Evolutionary conservation across 2,888 invertebrate genomes (phyloP), one percentile per base, ranked within the genome.

Genomic region (Dasysyrphus tricinctus): DNA sequence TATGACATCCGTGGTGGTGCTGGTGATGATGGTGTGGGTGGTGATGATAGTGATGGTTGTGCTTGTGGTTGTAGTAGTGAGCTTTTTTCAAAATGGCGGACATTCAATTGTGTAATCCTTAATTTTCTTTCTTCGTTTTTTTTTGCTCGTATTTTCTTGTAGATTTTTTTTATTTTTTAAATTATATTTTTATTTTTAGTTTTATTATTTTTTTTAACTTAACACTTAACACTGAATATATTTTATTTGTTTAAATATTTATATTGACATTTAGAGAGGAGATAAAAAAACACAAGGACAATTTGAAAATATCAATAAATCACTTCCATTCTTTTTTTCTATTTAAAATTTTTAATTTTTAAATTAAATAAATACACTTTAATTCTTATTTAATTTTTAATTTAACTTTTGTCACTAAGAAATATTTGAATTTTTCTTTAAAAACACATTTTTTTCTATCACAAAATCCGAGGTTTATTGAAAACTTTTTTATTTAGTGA

Each of bases 81-180:
- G 86, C 88, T 84, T 88, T 88, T 85, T 85, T 88, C 90, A 91
- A 90, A 90, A 91, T 91, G 91, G 91, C 90, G 89, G 89, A 90
- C 89, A 90, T 90, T 88, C 89, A 89, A 90, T 90, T 90, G 89
- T 90, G 89, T 90, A 90, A 89, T 90, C 88, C 89, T 89, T 88
- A 67, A 57, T 59, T 57, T 65, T 47, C 54, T 63, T 81, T 67
- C 42, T 75, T 63, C 44, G 54, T 37, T 47, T 32, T 32, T 32
- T 32, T 32, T 32, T 70, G 57, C 59, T 49, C 34, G 69, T 80
- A 44, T 54, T 73, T 47, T 54, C 67, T 37, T 24, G 24, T 24
- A n/a, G n/a, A 14, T 24, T 61, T 73, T 1, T 75, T 69, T 37
- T 42, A 16, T 77, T 57, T 78, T 32, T 72, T 65, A 42, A 61